These are phyloP conservation scores for Agrotis segetum DNA, from an alignment of 2,888 invertebrate species.

Conservation along the genomic window DNA sequence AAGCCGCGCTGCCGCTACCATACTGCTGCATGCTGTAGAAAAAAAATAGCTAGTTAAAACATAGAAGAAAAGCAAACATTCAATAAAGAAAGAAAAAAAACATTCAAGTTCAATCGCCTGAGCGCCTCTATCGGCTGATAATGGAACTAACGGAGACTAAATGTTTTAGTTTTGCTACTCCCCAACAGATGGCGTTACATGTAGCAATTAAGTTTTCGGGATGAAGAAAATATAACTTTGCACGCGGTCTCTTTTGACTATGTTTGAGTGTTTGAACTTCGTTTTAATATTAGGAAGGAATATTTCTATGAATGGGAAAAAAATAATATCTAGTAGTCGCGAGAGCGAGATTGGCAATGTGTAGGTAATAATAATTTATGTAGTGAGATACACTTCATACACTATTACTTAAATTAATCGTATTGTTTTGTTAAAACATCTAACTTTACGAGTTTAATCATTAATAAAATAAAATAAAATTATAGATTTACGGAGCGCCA, in stretches of 20 bases:
- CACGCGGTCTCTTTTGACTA: no score
- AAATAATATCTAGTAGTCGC: no score
- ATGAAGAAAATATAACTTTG: background rate
- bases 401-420: background rate
- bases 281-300: no score
- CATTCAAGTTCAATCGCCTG: background rate
- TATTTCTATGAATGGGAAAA: no score
- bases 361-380: no score
- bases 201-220: background rate
- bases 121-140: background rate
- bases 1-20: constrained; percentile 88
- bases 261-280: background rate
- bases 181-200: constrained; percentile 25
- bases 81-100: no score
- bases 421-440: background rate
- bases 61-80: no score
- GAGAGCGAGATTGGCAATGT: background rate
- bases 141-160: background rate
- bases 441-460: constrained; percentile 5
- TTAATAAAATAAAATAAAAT: constrained; percentile 53
- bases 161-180: background rate
- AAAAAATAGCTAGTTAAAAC: background rate
- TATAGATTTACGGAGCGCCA: constrained; percentile 35
- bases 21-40: constrained; percentile 91
- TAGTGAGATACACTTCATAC: no score